A percentile compares a stretch with the other conserved stretches of the same genome.
Evolutionary conservation across 2,797 vertebrate genomes (phyloP).

Genomic region (Artibeus lituratus): DNA sequence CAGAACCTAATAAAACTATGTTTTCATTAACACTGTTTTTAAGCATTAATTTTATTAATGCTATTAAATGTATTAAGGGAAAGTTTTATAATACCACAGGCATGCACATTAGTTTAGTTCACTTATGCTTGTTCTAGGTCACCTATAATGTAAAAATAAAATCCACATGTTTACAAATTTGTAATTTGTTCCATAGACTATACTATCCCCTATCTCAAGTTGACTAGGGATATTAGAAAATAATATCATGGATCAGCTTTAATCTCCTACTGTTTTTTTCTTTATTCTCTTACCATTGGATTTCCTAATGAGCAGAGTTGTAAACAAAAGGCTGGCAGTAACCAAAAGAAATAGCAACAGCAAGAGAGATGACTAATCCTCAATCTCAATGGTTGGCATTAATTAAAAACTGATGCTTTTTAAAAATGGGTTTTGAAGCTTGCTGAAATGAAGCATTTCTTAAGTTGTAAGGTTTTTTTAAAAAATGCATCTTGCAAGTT

Average conservation of each 20-base stretch:
- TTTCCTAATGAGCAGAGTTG: not conserved
- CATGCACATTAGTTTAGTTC: not conserved
- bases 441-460: not conserved
- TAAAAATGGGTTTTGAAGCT: not conserved
- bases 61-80: not conserved
- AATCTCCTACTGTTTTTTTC: not conserved
- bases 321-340: not conserved
- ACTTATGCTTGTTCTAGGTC: not conserved
- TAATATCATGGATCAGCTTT: not conserved
- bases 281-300: not conserved
- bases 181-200: not conserved
- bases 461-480: conserved; percentile 40
- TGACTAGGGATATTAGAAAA: conserved; percentile 29
- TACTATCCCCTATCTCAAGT: not conserved
- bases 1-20: not conserved
- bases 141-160: not conserved
- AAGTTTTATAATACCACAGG: not conserved
- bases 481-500: conserved; percentile 41
- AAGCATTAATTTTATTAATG: not conserved
- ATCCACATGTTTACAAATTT: not conserved
- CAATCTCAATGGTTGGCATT: conserved; percentile 14
- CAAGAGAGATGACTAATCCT: not conserved
- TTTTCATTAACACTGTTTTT: not conserved
- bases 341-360: not conserved
- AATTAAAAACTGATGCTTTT: conserved; percentile 30